Evolutionary conservation across 2,888 invertebrate species (phyloP).

Genomic region (Idaea dimidiata): DNA sequence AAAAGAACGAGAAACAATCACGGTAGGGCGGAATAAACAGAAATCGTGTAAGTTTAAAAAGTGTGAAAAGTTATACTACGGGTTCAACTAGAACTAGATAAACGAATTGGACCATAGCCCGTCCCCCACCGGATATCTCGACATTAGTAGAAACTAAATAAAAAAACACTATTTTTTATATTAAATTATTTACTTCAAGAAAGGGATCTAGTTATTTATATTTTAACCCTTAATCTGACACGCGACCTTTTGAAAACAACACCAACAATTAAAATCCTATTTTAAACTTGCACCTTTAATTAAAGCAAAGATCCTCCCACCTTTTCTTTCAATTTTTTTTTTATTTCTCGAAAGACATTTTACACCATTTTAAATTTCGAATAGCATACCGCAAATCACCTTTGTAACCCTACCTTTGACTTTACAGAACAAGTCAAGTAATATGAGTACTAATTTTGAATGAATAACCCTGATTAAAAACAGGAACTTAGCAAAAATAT

Average conservation of each 20-base stretch:
- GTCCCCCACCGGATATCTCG: no score
- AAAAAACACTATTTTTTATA: no score
- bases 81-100: no score
- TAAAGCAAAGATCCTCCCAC: neutral
- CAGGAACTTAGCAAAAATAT: neutral
- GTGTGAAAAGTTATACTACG: no score
- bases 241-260: neutral
- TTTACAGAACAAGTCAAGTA: slow-evolving; percentile 35
- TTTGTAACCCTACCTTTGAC: slow-evolving; percentile 27
- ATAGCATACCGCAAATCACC: slow-evolving; percentile 11
- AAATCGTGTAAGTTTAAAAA: no score
- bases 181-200: no score
- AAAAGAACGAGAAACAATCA: no score
- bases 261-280: neutral
- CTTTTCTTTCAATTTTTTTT: neutral
- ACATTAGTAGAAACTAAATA: no score
- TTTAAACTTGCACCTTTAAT: neutral
- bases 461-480: slow-evolving; percentile 21
- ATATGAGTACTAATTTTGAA: slow-evolving; percentile 36
- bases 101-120: no score
- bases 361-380: neutral
- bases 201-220: no score
- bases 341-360: neutral
- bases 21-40: no score
- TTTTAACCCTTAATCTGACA: neutral